Base-by-base conservation (phyloP, 1,140 invertebrate genomes). In the Leptinotarsa texana region DNA sequence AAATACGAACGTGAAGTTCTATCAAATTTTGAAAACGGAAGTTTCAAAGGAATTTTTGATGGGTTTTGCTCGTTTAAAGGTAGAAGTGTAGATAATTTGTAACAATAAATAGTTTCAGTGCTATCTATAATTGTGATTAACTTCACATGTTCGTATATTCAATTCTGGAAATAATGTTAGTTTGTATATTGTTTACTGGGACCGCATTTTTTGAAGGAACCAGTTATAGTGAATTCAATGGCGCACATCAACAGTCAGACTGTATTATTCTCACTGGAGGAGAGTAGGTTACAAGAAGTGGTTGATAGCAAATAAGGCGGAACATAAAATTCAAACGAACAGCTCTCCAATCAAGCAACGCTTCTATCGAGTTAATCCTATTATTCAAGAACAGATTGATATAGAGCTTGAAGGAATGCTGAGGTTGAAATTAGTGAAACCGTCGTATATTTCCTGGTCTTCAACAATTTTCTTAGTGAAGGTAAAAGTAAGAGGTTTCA, bases 311-410 rank as follows among this genome's bases (percentile, higher is more conserved):
- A 4, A 11, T n/a, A 18, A 21, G n/a, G 62, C 24, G 2, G 18
- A 15, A n/a, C 62, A 21, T 2, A 4, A 17, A 11, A 63, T 21
- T 21, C 18, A n/a, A 63, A 63, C 62, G 18, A 63, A 63, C 62
- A 24, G 18, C 18, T 3, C 17, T 11, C 24, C 67, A 13, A 69
- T 69, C 8, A 42, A 69, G n/a, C 67, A 69, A 27, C 67, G 67
- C 18, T 69, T 24, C 0, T 69, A 69, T 69, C 67, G 21, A 11
- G 67, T 69, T 42, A 24, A 1, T 27, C 6, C 3, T 27, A 69
- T 71, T 71, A 33, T 51, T n/a, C 11, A 63, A 74, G 47, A 18
- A 15, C 42, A 72, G 21, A 70, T 67, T 33, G 27, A 74, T 3
- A 42, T 15, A 6, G 57, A 63, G 18, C 33, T 27, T 21, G 42